These are phyloP conservation scores for Andrena marginata DNA, from an alignment of 2,888 invertebrate species.

Conservation along the genomic window DNA sequence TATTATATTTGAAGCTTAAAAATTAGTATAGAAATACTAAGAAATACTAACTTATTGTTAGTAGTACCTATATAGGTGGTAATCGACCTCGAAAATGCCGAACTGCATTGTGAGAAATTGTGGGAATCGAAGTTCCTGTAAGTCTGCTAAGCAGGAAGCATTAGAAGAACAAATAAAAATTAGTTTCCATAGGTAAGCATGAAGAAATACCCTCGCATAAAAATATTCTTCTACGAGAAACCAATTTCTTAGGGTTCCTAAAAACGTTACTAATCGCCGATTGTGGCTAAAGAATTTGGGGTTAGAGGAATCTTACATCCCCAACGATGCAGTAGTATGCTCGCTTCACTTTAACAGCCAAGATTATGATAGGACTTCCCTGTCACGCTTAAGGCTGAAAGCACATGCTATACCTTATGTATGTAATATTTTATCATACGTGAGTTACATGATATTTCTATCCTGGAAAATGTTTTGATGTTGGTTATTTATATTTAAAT, in stretches of 20 bases:
- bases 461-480: no score
- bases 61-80: not conserved
- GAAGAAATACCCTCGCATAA: not conserved
- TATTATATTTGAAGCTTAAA: not conserved
- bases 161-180: constrained; percentile 1
- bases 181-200: not conserved
- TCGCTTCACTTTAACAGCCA: not conserved
- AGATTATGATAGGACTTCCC: not conserved
- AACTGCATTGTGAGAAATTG: not conserved
- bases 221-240: not conserved
- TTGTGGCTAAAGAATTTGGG: constrained; percentile 5
- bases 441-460: no score
- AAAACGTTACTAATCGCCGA: not conserved
- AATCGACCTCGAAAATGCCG: not conserved
- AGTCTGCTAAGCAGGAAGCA: not conserved
- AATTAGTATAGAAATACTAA: not conserved
- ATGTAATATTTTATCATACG: not conserved
- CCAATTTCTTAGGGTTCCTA: not conserved
- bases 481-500: not conserved
- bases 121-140: not conserved
- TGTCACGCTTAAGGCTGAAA: not conserved
- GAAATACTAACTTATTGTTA: no score
- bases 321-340: not conserved
- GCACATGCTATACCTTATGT: not conserved
- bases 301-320: not conserved